Evolutionary conservation across 2,113 vertebrate species (phyloP), one percentile per base, ranked within the genome.

Genomic region (Epinephelus cyanopodus): DNA sequence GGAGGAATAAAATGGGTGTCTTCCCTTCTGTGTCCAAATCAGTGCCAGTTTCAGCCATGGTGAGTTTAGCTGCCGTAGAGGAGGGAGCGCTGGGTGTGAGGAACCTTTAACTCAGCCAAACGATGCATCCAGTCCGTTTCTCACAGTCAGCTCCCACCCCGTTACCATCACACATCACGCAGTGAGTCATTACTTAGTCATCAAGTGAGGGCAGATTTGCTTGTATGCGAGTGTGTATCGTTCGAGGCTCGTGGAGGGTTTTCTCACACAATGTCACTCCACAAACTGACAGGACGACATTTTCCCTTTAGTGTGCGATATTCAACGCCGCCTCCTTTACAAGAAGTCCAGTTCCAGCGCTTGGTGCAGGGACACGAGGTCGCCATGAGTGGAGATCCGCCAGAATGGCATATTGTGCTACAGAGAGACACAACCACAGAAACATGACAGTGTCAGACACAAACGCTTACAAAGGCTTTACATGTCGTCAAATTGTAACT

Each of bases 381-480:
- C 98, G 12, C 98, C 97, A 0, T 99, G 98, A 29, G 97, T 95
- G 25, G 97, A 97, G 94, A 99, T 98, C 83, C 98, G 95, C 98
- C 98, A 99, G 94, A 99, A 99, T 0, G 98, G 98, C 98, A 99
- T 99, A 92, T 99, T 99, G 96, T 99, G 98, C 98, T 99, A 83
- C 74, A 74, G 50, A 68, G 14, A 88, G 5, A 77, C 9, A 23
- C 2, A 1, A 27, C 0, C 25, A 74, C 47, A 70, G 17, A 62
- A 10, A 25, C 11, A 15, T 0, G 12, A 11, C 6, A 47, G 29
- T 1, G 6, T 47, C 5, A 60, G 47, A 70, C 17, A 70, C 47
- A 45, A 45, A 45, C 42, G 6, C 33, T 37, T 37, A 37, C 5
- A 37, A 7, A 37, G 5, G 33, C 33, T 37, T 37, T 37, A 37